These are phyloP conservation scores for Toxotes jaculatrix DNA, from an alignment of 2,113 vertebrate genomes.

Conservation along the genomic window DNA sequence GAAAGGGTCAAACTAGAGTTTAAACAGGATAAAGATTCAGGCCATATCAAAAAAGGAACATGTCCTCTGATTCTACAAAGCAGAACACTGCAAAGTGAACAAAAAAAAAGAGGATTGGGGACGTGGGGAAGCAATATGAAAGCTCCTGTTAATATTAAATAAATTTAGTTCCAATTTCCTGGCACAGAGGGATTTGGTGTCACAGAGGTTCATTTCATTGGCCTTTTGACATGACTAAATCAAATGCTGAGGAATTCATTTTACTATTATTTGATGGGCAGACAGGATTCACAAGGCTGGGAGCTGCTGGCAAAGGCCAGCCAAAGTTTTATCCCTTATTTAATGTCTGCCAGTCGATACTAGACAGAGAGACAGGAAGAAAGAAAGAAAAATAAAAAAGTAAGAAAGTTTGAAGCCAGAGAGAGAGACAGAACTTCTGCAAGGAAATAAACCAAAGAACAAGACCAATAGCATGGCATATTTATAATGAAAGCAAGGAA, in stretches of 20 bases:
- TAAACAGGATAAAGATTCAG: slow-evolving; percentile 56
- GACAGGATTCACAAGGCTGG: slow-evolving; percentile 64
- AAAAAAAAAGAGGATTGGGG: slow-evolving; percentile 45
- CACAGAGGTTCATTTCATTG: slow-evolving; percentile 71
- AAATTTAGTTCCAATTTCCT: slow-evolving; percentile 74
- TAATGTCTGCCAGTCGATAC: slow-evolving; percentile 64
- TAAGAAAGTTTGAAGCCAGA: slow-evolving; percentile 57
- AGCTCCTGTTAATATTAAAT: slow-evolving; percentile 72
- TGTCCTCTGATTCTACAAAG: slow-evolving; percentile 65
- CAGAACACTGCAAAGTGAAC: slow-evolving; percentile 54
- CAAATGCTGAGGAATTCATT: slow-evolving; percentile 78
- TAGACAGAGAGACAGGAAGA: slow-evolving; percentile 23
- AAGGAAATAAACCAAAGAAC: slow-evolving; percentile 64
- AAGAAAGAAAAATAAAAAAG: slow-evolving; percentile 11
- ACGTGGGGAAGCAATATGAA: slow-evolving; percentile 59
- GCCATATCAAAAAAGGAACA: slow-evolving; percentile 54
- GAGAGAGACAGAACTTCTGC: slow-evolving; percentile 49
- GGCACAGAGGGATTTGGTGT: slow-evolving; percentile 75
- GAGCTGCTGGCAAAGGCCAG: slow-evolving; percentile 58
- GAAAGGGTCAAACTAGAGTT: slow-evolving; percentile 45
- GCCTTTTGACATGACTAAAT: slow-evolving; percentile 81
- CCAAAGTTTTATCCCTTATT: slow-evolving; percentile 69
- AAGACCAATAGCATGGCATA: slow-evolving; percentile 55
- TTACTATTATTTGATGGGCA: slow-evolving; percentile 74
- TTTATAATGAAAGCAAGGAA: slow-evolving; percentile 65